A percentile compares a stretch with the other conserved stretches of the same genome.
These are phyloP conservation scores for Spodoptera picta DNA, from an alignment of 2,888 invertebrate genomes.

Conservation along the genomic window DNA sequence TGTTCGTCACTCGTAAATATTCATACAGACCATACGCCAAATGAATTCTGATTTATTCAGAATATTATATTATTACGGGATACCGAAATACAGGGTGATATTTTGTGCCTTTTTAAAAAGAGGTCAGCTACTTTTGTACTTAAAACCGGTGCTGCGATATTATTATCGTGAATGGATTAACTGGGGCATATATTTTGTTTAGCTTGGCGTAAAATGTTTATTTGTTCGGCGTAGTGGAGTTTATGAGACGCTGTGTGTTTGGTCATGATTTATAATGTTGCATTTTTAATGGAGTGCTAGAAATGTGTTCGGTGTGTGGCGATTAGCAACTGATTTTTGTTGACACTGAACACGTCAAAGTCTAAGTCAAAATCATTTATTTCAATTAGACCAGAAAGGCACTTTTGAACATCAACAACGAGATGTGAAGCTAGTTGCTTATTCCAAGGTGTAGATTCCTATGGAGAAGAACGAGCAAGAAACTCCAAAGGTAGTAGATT, in stretches of 20 bases:
- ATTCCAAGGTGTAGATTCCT: too few species aligned
- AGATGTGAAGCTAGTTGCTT: too few species aligned
- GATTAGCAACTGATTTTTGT: too few species aligned
- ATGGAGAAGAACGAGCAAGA: too few species aligned
- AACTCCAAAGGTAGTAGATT: too few species aligned
- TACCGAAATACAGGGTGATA: constrained; percentile 18
- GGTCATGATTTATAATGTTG: too few species aligned
- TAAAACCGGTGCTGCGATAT: constrained; percentile 16
- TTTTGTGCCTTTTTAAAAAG: constrained; percentile 26
- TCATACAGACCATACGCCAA: constrained; percentile 26
- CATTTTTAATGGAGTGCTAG: too few species aligned
- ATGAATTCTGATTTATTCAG: constrained; percentile 47
- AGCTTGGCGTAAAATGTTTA: constrained; percentile 21
- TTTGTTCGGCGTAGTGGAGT: constrained; percentile 7
- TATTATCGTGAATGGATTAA: constrained; percentile 34
- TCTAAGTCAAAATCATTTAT: too few species aligned
- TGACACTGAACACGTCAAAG: too few species aligned
- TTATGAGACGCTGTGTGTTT: background rate
- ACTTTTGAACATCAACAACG: too few species aligned
- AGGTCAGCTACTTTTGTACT: constrained; percentile 26
- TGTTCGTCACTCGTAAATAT: constrained; percentile 32
- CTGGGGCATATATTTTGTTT: constrained; percentile 26
- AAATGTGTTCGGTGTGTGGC: too few species aligned
- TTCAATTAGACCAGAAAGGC: too few species aligned
- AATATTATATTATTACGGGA: constrained; percentile 32